These are phyloP conservation scores for Sarcophaga carnaria DNA, from an alignment of 2,888 invertebrate species.

Conservation along the genomic window DNA sequence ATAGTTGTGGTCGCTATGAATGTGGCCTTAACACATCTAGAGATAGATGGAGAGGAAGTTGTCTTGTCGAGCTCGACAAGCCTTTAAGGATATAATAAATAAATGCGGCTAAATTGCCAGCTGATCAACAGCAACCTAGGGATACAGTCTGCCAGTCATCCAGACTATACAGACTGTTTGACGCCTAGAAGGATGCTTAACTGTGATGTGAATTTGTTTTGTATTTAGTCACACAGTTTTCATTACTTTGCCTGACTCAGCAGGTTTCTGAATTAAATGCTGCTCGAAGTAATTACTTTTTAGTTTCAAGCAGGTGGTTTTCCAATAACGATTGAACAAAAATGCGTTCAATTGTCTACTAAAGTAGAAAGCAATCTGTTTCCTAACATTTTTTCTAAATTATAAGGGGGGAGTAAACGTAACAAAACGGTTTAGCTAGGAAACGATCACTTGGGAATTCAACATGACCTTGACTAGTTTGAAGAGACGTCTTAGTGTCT, in stretches of 20 bases:
- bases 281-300: not conserved
- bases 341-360: conserved; percentile 53
- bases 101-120: not conserved
- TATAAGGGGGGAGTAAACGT: conserved; percentile 34
- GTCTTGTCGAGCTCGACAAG: too few species aligned
- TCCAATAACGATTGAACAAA: conserved; percentile 40
- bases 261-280: conserved; percentile 20
- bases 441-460: not conserved
- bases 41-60: too few species aligned
- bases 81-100: too few species aligned
- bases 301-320: conserved; percentile 55
- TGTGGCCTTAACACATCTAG: too few species aligned
- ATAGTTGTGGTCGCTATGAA: too few species aligned
- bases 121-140: conserved; percentile 13
- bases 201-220: not conserved
- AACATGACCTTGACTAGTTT: not conserved
- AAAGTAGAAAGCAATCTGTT: not conserved
- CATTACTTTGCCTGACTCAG: conserved; percentile 37
- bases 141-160: not conserved
- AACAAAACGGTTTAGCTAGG: conserved; percentile 38
- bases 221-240: conserved; percentile 49
- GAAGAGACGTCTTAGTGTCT: conserved; percentile 29
- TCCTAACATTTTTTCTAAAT: not conserved
- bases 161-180: conserved; percentile 36
- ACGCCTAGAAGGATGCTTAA: conserved; percentile 18